Evolutionary conservation across 2,888 invertebrate genomes (phyloP), one percentile per base, ranked within the genome.

Genomic region (Sturmia bella): DNA sequence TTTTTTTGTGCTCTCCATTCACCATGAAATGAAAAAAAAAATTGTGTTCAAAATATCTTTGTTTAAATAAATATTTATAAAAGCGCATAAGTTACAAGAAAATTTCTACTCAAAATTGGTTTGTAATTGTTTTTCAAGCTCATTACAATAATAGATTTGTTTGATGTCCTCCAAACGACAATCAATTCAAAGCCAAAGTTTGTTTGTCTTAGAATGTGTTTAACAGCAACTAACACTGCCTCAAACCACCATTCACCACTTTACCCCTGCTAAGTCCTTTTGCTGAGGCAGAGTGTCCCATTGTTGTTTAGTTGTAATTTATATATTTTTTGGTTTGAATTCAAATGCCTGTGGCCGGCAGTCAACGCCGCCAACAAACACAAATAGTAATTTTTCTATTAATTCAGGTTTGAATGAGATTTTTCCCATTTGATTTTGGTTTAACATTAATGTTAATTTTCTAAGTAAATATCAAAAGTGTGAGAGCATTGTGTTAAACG

Each of bases 71-170:
- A 82, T 82, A 78, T 82, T 82, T 82, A 82, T 64, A 75, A 82
- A 78, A 70, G 74, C 72, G 77, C 76, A 41, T 57, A 81, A 82
- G 78, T 78, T 78, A 70, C 74, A 83, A 83, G 73, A 85, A 81
- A 84, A 83, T 85, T 84, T 84, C 84, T 84, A 80, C 78, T 83
- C 69, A 83, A 85, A 84, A 85, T 82, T 83, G 81, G 73, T 83
- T 83, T 81, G 81, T 80, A 83, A 80, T 84, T 85, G 84, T 84
- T 83, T 82, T 79, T 73, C 75, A 72, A 80, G 61, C 72, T 78
- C 78, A 78, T 72, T 78, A 72, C 63, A 64, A 63, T 37, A 69
- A 21, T 61, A 43, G 41, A 63, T 69, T 69, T 76, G 61, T 76
- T 74, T 72, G 76, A 66, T 82, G 68, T 73, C 73, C 81, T 69